Percentiles rank a stretch among this genome's conserved stretches.
Evolutionary conservation across 2,888 invertebrate species (phyloP).

Genomic region (Drosophila mettleri): DNA sequence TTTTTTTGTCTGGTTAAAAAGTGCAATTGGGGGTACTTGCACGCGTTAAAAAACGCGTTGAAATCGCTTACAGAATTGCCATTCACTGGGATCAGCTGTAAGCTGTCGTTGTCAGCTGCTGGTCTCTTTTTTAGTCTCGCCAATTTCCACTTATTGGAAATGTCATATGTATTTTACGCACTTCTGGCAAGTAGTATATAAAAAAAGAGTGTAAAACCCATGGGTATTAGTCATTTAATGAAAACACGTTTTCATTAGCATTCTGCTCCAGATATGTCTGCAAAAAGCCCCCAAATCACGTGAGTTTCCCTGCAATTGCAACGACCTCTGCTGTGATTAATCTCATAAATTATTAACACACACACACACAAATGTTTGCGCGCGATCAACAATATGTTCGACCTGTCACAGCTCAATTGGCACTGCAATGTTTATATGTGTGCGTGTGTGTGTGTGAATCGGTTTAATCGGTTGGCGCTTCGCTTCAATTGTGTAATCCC

Average conservation of each 20-base stretch:
- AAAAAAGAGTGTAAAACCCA: background rate
- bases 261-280: background rate
- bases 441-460: background rate
- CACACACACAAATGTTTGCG: constrained; percentile 7
- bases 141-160: background rate
- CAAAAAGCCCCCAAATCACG: background rate
- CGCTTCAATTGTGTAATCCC: constrained; percentile 40
- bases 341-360: constrained; percentile 10
- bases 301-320: constrained; percentile 1
- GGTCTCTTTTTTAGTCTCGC: background rate
- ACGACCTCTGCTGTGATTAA: constrained; percentile 4
- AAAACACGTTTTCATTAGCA: background rate
- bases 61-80: constrained; percentile 28
- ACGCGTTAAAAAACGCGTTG: constrained; percentile 36
- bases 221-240: constrained; percentile 5
- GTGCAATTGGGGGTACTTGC: constrained; percentile 23
- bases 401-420: constrained; percentile 5
- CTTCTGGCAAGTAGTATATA: background rate
- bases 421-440: background rate
- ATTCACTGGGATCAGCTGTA: constrained; percentile 3
- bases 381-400: background rate
- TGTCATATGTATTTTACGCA: background rate
- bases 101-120: constrained; percentile 14
- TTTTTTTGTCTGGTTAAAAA: constrained; percentile 29
- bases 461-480: constrained; percentile 31